Evolutionary conservation across 2,888 invertebrate species (phyloP).

Genomic region (Thera britannica): DNA sequence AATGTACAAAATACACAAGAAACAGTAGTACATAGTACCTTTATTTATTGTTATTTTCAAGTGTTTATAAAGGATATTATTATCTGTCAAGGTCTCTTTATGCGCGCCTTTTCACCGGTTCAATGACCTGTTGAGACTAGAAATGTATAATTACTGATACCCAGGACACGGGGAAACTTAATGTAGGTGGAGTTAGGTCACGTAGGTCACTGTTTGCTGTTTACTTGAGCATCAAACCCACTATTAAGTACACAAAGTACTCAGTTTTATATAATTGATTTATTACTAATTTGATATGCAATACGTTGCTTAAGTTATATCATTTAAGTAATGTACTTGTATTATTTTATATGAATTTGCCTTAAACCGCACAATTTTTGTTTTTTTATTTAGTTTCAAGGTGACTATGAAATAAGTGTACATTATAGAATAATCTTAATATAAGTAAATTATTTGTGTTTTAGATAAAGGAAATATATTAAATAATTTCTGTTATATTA

Average conservation of each 20-base stretch:
- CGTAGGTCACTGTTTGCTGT: no score
- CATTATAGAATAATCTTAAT: constrained; percentile 32
- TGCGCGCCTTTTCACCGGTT: no score
- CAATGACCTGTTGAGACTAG: no score
- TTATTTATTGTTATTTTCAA: no score
- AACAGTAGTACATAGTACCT: no score
- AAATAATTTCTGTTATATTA: constrained; percentile 43
- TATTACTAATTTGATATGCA: neutral
- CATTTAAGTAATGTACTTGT: neutral
- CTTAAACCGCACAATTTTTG: constrained; percentile 35
- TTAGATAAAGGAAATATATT: constrained; percentile 39
- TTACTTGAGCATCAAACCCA: no score
- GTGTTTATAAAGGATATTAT: no score
- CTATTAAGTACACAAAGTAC: neutral
- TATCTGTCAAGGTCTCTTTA: no score
- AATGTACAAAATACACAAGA: no score
- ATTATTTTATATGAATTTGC: constrained; percentile 14
- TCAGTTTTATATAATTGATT: neutral
- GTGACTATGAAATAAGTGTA: constrained; percentile 32
- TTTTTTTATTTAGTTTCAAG: constrained; percentile 24
- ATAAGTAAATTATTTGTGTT: constrained; percentile 41
- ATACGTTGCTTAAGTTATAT: constrained; percentile 2
- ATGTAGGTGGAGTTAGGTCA: no score
- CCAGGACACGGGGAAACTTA: no score
- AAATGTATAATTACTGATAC: no score